Evolutionary conservation across 2,113 vertebrate genomes (phyloP).

Genomic region (Grallaria varia): DNA sequence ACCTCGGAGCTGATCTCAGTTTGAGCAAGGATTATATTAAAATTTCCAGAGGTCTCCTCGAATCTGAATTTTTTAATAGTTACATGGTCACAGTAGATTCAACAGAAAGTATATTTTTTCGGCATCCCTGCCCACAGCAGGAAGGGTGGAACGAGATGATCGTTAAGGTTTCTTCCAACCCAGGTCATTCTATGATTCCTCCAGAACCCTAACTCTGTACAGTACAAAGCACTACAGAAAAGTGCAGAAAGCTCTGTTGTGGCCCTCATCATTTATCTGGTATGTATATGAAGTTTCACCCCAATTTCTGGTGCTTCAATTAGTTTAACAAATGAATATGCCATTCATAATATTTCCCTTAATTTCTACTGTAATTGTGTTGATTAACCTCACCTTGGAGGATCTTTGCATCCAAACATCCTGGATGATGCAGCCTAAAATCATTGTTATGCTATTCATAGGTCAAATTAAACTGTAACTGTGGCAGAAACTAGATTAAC

Average conservation of each 20-base stretch:
- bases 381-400: not conserved
- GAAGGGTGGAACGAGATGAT: rapidly evolving
- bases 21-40: not conserved
- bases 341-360: not conserved
- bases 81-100: not conserved
- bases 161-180: not conserved
- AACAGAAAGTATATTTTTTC: not conserved
- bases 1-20: not conserved
- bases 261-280: not conserved
- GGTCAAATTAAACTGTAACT: not conserved
- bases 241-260: not conserved
- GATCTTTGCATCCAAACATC: not conserved
- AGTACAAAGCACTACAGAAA: not conserved
- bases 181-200: not conserved
- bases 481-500: too few relatives aligned
- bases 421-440: not conserved
- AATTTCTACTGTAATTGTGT: not conserved
- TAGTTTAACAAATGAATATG: not conserved
- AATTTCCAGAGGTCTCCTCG: not conserved
- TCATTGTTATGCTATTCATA: not conserved
- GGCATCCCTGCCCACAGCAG: not conserved
- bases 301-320: not conserved
- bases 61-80: not conserved
- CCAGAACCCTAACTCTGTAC: not conserved
- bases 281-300: not conserved